These are phyloP conservation scores for Aphodius sticticus DNA, from an alignment of 2,888 invertebrate genomes.

Conservation along the genomic window DNA sequence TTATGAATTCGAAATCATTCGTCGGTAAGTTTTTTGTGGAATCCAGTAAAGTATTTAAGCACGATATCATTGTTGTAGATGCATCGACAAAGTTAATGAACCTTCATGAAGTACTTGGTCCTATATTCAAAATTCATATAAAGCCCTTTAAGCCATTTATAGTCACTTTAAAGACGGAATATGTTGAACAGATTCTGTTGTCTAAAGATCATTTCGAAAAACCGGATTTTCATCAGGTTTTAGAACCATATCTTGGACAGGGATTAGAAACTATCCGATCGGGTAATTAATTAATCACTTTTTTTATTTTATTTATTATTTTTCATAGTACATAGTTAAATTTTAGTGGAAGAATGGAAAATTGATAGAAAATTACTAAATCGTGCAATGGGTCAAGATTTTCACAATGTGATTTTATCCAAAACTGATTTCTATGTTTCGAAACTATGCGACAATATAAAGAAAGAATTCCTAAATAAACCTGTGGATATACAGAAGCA, in stretches of 20 bases:
- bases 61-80: too few species aligned
- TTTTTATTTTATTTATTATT: too few species aligned
- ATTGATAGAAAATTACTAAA: background rate
- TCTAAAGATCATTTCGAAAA: background rate
- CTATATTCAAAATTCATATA: background rate
- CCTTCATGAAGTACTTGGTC: background rate
- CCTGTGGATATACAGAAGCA: background rate
- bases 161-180: background rate
- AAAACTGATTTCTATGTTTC: background rate
- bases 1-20: too few species aligned
- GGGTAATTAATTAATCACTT: background rate
- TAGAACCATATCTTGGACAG: background rate
- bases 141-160: background rate
- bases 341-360: background rate
- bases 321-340: background rate
- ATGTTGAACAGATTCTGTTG: background rate
- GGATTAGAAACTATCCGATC: background rate
- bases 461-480: background rate
- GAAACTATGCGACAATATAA: background rate
- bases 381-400: background rate
- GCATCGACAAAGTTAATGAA: too few species aligned
- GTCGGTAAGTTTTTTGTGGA: too few species aligned
- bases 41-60: too few species aligned
- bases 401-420: background rate
- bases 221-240: background rate